A percentile compares a stretch with the other conserved stretches of the same genome.
Conservation (phyloP, 2,113 vertebrate genomes). For the Ophiodon elongatus region DNA sequence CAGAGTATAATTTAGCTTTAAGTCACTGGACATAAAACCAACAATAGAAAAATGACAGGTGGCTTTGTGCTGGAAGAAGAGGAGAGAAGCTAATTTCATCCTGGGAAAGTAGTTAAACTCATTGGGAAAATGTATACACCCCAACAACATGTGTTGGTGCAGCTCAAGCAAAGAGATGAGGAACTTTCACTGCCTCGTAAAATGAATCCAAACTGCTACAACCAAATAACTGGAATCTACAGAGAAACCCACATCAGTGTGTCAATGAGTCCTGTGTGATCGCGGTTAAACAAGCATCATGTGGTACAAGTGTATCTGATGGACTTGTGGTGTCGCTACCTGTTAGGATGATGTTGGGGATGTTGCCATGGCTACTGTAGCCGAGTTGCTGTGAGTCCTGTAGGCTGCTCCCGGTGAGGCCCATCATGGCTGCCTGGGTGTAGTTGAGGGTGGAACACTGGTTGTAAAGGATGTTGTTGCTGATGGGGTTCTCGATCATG, state of each 20-base stretch:
- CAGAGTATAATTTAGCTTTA: neutral
- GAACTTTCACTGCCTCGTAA: too few species aligned
- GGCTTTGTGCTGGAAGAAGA: neutral
- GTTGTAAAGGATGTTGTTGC: conserved; percentile 93
- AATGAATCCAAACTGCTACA: neutral
- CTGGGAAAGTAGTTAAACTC: neutral
- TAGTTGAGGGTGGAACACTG: conserved; percentile 97
- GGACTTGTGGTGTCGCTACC: conserved; percentile 77
- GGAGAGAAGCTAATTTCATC: neutral
- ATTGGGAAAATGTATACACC: neutral
- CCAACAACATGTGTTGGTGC: neutral
- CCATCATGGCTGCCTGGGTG: conserved; percentile 98
- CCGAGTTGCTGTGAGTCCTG: conserved; percentile 91
- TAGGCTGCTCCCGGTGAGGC: conserved; percentile 92
- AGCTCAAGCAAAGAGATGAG: too few species aligned
- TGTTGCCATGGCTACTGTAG: conserved; percentile 93
- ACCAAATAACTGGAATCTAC: neutral
- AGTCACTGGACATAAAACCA: neutral
- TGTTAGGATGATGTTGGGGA: conserved; percentile 99
- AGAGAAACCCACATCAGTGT: neutral
- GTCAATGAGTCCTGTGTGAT: neutral
- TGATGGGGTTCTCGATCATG: conserved; percentile 96
- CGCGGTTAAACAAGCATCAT: neutral
- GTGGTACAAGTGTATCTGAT: neutral
- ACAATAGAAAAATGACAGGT: neutral